Conservation (phyloP, 1,140 invertebrate species). For the Calephelis virginiensis region DNA sequence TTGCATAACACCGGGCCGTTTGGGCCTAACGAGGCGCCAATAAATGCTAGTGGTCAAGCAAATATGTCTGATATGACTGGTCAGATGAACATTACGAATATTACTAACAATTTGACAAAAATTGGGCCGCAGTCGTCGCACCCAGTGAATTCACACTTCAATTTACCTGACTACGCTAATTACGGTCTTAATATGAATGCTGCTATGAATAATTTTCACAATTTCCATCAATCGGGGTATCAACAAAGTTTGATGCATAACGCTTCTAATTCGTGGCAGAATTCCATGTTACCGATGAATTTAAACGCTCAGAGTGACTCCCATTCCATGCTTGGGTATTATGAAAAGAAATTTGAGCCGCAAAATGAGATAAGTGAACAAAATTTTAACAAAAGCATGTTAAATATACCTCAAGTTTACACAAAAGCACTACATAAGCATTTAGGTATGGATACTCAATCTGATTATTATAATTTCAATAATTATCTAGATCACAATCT, state of each 20-base stretch:
- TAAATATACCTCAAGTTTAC: constrained; percentile 55
- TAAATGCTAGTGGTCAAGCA: constrained; percentile 49
- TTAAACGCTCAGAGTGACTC: constrained; percentile 46
- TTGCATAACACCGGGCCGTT: constrained; percentile 66
- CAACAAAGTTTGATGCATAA: constrained; percentile 44
- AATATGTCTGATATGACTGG: constrained; percentile 49
- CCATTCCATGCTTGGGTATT: constrained; percentile 31
- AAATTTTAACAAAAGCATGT: constrained; percentile 33
- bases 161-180: constrained; percentile 43
- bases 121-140: constrained; percentile 41
- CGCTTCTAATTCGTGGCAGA: constrained; percentile 46
- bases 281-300: constrained; percentile 56
- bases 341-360: constrained; percentile 23
- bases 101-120: constrained; percentile 58
- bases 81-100: constrained; percentile 49
- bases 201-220: constrained; percentile 46
- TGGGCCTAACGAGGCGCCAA: constrained; percentile 53
- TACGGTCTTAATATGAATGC: constrained; percentile 50
- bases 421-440: constrained; percentile 47
- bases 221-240: constrained; percentile 45
- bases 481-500: constrained; percentile 41
- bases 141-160: constrained; percentile 39
- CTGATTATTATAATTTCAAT: constrained; percentile 30
- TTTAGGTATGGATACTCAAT: constrained; percentile 33
- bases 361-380: constrained; percentile 32